A percentile compares a stretch with the other conserved stretches of the same genome.
These are phyloP conservation scores for Asteroscopus sphinx DNA, from an alignment of 2,888 invertebrate species.

Conservation along the genomic window DNA sequence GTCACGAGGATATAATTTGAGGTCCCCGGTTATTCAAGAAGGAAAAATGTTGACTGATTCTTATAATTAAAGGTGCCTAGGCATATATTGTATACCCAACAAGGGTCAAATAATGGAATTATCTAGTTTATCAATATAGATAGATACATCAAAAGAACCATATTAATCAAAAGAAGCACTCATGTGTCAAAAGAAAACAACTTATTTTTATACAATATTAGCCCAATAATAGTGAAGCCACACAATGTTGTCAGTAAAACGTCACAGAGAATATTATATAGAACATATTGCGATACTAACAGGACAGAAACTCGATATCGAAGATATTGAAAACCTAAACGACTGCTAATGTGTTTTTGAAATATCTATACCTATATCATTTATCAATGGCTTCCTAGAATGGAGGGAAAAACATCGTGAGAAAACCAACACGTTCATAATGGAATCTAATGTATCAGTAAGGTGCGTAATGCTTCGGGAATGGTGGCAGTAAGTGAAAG, in stretches of 20 bases:
- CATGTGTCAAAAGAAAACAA: slow-evolving; percentile 3
- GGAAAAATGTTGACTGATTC: too few relatives aligned
- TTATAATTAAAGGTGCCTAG: neutral
- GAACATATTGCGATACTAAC: slow-evolving; percentile 31
- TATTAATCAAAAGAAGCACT: neutral
- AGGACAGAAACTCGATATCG: slow-evolving; percentile 48
- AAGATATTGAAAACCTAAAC: slow-evolving; percentile 50
- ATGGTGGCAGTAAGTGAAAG: slow-evolving; percentile 29
- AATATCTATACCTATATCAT: slow-evolving; percentile 50
- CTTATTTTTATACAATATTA: slow-evolving; percentile 15
- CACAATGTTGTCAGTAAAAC: slow-evolving; percentile 23
- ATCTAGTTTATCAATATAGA: neutral
- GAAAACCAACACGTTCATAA: slow-evolving; percentile 50
- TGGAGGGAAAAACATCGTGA: slow-evolving; percentile 46
- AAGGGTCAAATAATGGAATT: too few relatives aligned
- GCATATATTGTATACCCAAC: neutral
- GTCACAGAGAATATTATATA: slow-evolving; percentile 26
- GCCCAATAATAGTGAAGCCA: slow-evolving; percentile 8
- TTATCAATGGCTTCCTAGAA: slow-evolving; percentile 40
- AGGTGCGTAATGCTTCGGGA: slow-evolving; percentile 25
- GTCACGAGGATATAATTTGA: too few relatives aligned
- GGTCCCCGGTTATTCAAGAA: too few relatives aligned
- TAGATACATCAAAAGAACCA: neutral
- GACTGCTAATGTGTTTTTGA: slow-evolving; percentile 49
- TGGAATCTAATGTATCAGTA: slow-evolving; percentile 39